Base-by-base conservation (phyloP, 2,797 vertebrate species). In the Pangasius krempfi region DNA sequence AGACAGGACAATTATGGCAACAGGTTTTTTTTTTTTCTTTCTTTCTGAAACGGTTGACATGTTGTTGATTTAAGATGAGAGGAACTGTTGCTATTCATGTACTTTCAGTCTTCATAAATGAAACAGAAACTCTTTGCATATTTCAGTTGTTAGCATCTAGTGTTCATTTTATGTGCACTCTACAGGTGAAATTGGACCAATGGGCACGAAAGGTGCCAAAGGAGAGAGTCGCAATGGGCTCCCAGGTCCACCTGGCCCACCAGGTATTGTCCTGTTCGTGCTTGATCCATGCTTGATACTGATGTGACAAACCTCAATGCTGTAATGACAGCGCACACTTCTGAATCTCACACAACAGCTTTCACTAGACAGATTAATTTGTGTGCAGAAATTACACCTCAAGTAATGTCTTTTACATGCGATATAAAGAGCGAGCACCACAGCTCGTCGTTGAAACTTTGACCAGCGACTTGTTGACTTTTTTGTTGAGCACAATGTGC, bases 121-220 rank as follows among this genome's bases (percentile, higher is more conserved):
- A 83, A 83, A 83, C 81, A 47, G 81, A 83, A 83, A 83, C 80
- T 62, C 14, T 58, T 40, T 40, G 79, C 20, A 81, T 60, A 58
- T 25, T 27, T 40, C 62, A 50, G 14, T 4, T 14, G 56, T 50
- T 33, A 22, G 20, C 8, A 44, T 68, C 30, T 13, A 33, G 4
- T 6, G 10, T 14, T 54, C 10, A 37, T 54, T 37, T 72, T 2
- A 54, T 85, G 20, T 54, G 30, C 50, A 52, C n/a, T 30, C 14
- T 58, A 40, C 87, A 95, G 95, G 95, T 83, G 93, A 94, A 25
- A 89, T 73, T 22, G 94, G 95, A 30, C 88, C 90, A 40, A 89
- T 87, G 82, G 95, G 95, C 56, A 86, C 92, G 62, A 95, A 95
- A 91, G 95, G 95, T 12, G 89, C 92, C 75, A 93, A 93, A 90